phyloP scores from a whole-genome alignment of 2,113 vertebrate genomes.

The Chitala chitala region DNA sequence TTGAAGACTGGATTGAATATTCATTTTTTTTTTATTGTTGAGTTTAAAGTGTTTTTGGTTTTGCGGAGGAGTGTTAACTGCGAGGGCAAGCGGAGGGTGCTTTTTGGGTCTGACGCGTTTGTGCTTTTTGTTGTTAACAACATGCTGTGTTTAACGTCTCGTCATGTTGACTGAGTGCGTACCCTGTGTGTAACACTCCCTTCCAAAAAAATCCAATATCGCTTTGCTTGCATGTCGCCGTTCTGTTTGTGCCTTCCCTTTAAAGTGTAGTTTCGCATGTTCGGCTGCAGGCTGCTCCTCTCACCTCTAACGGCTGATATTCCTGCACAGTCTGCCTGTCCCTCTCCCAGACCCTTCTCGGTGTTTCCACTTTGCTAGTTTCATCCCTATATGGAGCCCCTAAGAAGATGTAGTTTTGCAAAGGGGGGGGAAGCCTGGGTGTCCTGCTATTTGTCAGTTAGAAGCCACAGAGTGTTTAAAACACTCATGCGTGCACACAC shows the following conservation, averaged over 20 bases:
- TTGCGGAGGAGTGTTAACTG: conserved; percentile 83
- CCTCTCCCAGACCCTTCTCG: conserved; percentile 11
- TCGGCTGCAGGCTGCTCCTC: conserved; percentile 41
- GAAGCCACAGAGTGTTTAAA: neutral
- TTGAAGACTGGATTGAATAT: conserved; percentile 75
- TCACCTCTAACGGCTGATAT: conserved; percentile 15
- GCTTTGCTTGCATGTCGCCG: conserved; percentile 73
- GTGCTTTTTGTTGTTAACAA: conserved; percentile 73
- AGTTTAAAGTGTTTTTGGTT: conserved; percentile 61
- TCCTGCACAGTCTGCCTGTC: neutral
- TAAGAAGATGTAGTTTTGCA: conserved; percentile 6
- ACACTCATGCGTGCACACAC: too few species aligned
- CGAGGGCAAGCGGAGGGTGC: conserved; percentile 74
- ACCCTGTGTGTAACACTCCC: conserved; percentile 70
- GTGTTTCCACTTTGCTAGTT: neutral
- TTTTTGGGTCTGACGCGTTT: conserved; percentile 67
- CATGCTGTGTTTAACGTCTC: conserved; percentile 54
- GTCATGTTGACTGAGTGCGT: conserved; percentile 78
- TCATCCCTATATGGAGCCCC: conserved; percentile 33
- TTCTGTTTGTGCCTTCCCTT: conserved; percentile 50
- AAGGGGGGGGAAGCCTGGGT: conserved; percentile 21
- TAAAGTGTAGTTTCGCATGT: conserved; percentile 46
- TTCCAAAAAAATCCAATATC: conserved; percentile 63
- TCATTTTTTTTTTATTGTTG: conserved; percentile 56
- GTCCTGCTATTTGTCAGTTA: conserved; percentile 32